Percentiles rank a stretch among this genome's conserved stretches.
phyloP scores from a whole-genome alignment of 2,797 vertebrate species.

The Halcyon badia region DNA sequence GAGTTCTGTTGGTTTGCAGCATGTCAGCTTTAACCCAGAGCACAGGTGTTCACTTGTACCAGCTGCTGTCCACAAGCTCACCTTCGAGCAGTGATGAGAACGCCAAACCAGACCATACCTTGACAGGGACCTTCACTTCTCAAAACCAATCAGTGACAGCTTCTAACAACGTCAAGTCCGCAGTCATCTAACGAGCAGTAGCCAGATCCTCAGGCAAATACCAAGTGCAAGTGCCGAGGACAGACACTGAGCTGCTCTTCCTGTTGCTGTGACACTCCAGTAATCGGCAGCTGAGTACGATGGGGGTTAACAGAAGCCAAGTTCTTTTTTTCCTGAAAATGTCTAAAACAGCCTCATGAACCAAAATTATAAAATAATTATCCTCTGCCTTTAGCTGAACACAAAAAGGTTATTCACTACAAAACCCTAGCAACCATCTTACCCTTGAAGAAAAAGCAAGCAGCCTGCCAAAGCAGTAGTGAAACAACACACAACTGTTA shows the following conservation, averaged over 20 bases:
- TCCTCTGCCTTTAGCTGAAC: constrained; percentile 51
- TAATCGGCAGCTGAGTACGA: neutral
- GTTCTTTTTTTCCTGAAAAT: constrained; percentile 49
- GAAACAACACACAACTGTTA: constrained; percentile 72
- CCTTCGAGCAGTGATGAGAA: neutral
- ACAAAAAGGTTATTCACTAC: constrained; percentile 76
- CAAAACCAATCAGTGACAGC: neutral
- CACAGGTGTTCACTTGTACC: neutral
- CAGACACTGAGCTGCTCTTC: neutral
- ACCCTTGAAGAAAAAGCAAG: constrained; percentile 51
- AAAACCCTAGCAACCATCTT: constrained; percentile 71
- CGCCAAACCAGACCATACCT: neutral
- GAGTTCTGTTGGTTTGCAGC: neutral
- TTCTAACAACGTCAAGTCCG: accelerated
- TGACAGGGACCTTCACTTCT: neutral
- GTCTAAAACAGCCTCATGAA: constrained; percentile 50
- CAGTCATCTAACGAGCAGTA: neutral
- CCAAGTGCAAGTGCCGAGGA: neutral
- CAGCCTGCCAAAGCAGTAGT: constrained; percentile 71
- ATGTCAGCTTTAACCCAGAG: neutral
- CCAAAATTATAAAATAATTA: constrained; percentile 76
- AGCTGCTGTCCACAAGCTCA: neutral
- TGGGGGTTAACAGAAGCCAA: neutral
- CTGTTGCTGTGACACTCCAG: neutral
- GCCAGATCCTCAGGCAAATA: neutral